phyloP scores from a whole-genome alignment of 2,113 vertebrate genomes.

The Agelaius phoeniceus region DNA sequence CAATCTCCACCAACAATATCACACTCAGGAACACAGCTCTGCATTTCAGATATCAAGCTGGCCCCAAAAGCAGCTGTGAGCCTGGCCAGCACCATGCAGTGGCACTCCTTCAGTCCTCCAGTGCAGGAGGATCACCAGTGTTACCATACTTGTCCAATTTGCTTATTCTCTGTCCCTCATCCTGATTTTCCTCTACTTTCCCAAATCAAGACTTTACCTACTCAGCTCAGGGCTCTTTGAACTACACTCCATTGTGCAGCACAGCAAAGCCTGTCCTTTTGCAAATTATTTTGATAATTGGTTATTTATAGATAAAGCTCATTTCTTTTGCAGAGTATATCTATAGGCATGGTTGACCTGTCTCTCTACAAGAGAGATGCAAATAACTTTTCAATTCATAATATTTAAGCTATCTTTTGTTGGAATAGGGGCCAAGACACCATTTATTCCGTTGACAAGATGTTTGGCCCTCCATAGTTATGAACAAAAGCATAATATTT shows the following conservation, averaged over 20 bases:
- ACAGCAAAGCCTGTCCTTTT: background rate
- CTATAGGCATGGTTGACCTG: background rate
- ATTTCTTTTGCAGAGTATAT: background rate
- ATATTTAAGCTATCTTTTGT: background rate
- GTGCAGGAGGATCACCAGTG: background rate
- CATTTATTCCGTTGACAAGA: background rate
- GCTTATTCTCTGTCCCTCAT: background rate
- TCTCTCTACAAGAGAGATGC: background rate
- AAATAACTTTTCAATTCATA: background rate
- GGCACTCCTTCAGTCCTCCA: background rate
- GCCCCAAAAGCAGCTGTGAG: background rate
- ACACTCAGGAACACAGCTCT: background rate
- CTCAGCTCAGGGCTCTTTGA: background rate
- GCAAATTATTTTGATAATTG: background rate
- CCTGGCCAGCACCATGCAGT: background rate
- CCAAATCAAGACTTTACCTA: background rate
- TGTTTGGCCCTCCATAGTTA: background rate
- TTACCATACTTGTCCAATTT: background rate
- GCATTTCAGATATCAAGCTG: background rate
- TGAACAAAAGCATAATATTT: background rate
- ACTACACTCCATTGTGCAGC: background rate
- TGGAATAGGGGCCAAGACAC: background rate
- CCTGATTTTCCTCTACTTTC: background rate
- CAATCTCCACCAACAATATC: background rate
- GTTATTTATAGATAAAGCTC: background rate